Percentiles rank a stretch among this genome's conserved stretches.
These are phyloP conservation scores for Bathynomus jamesi DNA, from an alignment of 1,140 invertebrate genomes.

Conservation along the genomic window DNA sequence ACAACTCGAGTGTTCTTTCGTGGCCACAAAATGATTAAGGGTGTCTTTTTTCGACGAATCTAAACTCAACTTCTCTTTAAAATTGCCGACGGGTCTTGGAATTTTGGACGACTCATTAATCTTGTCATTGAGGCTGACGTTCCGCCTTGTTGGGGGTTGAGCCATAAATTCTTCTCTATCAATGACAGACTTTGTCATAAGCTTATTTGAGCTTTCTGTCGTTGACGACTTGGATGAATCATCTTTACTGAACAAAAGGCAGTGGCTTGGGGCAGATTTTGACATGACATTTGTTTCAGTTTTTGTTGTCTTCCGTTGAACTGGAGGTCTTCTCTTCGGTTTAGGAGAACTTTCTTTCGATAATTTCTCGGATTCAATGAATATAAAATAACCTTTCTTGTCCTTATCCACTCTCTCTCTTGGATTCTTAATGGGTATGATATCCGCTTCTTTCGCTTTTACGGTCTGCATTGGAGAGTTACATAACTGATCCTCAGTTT, in stretches of 20 bases:
- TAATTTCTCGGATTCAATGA: slow-evolving; percentile 52
- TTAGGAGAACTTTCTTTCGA: slow-evolving; percentile 38
- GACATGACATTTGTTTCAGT: slow-evolving; percentile 16
- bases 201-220: slow-evolving; percentile 19
- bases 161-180: slow-evolving; percentile 29
- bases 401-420: slow-evolving; percentile 32
- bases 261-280: slow-evolving; percentile 28
- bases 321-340: slow-evolving; percentile 5
- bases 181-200: slow-evolving; percentile 33
- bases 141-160: slow-evolving; percentile 23
- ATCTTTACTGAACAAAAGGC: slow-evolving; percentile 13
- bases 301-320: slow-evolving; percentile 16
- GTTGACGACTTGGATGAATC: neutral
- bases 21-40: too few species aligned
- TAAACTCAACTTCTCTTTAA: slow-evolving; percentile 2
- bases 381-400: slow-evolving; percentile 50
- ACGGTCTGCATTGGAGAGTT: too few species aligned
- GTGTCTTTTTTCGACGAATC: neutral
- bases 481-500: too few species aligned
- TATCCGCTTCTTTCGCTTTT: too few species aligned
- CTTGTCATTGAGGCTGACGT: slow-evolving; percentile 31
- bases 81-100: slow-evolving; percentile 21
- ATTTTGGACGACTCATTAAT: slow-evolving; percentile 31
- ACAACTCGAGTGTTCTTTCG: too few species aligned
- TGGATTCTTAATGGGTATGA: slow-evolving; percentile 15